Base-by-base conservation (phyloP, 1,140 invertebrate genomes). In the Aphelenchoides besseyi region DNA sequence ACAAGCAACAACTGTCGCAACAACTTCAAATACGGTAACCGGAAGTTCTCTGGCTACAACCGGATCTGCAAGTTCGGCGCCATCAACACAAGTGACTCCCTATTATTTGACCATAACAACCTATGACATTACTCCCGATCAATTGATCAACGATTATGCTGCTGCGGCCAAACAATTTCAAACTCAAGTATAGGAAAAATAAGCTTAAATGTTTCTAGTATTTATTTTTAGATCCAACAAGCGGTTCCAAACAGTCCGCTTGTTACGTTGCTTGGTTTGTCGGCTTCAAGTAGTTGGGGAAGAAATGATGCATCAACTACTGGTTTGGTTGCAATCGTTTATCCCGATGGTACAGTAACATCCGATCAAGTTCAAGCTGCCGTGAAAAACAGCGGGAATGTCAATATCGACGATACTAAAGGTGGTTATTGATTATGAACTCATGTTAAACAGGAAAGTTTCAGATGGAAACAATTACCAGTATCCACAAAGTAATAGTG, bases 291-390 rank as follows among this genome's bases (percentile, higher is more conserved):
- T 33, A 59, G 5, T 33, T 29, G 5, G 5, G 37, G 5, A 28
- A 18, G 55, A 5, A 59, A 59, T 59, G 55, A 5, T 33, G 55
- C 55, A 8, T 5, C 5, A 28, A 12, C 55, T 33, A 59, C 18
- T 33, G 55, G 26, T 18, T 59, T 59, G 55, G 55, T 59, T 33
- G 55, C 55, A 28, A 16, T 59, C 23, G 18, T 59, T 33, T 59
- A 59, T 33, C 5, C 55, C 5, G 55, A 59, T 23, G 18, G 5
- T 8, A 59, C 5, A 29, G 5, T 59, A 12, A 18, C 5, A 5
- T 23, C 12, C 12, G 41, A 23, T 16, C 41, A 48, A 48, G 12
- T 48, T 16, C 12, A 48, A 48, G 41, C 41, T 12, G 41, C 41
- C 12, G 41, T 48, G 12, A 12, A 48, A 48, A 48, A 48, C 12